Evolutionary conservation across 2,113 vertebrate species (phyloP), one percentile per base, ranked within the genome.

Genomic region (Microtus pennsylvanicus): DNA sequence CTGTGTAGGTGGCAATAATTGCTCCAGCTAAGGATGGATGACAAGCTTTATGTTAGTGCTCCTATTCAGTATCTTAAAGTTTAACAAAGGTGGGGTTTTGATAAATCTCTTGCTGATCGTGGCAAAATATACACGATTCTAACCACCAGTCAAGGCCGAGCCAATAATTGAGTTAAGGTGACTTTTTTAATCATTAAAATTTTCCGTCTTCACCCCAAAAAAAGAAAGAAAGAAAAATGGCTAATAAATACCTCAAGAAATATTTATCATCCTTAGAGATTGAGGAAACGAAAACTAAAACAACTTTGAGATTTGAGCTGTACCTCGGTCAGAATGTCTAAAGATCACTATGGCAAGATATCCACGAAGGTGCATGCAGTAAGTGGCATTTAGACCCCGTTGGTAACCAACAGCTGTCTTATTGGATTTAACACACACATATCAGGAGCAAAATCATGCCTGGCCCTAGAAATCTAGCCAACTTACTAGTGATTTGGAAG

Each of bases 11-110:
- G 77, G 87, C 42, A 11, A 91, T 83, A 83, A 85, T 82, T 87
- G 91, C 74, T 86, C 55, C 89, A 42, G 65, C 38, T 90, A 96
- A 96, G 93, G 87, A 93, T 86, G 61, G 75, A 95, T 94, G 94
- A 93, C 35, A 87, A 87, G 58, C 65, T 97, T 91, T 58, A 50
- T 67, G 78, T 87, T 96, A 91, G 75, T 42, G 42, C 9, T 61
- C 63, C 88, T 78, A 93, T 22, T 90, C 19, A 52, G 10, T 75
- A 52, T 92, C 50, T 55, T 75, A 76, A 94, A 80, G 35, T 87
- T 30, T 85, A 7, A 78, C 1, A 75, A 80, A 86, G 78, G n/a
- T 42, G 2, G 52, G 30, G 33, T 63, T 95, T n/a, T 52, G 30
- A 13, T 65, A 93, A 93, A 83, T 97, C 38, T 72, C 24, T 95